phyloP scores from a whole-genome alignment of 2,888 invertebrate species.

The Tipula unca region DNA sequence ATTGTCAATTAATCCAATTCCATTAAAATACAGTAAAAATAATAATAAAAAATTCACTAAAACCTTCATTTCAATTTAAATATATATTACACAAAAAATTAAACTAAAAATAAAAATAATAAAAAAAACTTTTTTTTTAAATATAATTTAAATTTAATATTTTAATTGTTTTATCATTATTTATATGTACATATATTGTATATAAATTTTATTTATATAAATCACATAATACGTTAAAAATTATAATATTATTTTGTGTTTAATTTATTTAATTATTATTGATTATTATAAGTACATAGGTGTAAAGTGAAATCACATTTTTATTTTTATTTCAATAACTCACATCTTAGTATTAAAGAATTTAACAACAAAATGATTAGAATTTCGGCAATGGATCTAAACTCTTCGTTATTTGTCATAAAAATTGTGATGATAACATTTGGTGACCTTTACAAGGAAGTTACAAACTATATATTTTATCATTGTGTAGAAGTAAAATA shows the following conservation, averaged over 20 bases:
- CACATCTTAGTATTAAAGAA: neutral
- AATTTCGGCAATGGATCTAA: neutral
- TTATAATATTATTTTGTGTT: neutral
- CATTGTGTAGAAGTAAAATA: neutral
- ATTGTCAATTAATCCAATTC: constrained; percentile 17
- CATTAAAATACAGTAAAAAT: constrained; percentile 1
- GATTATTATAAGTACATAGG: neutral
- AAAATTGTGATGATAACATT: constrained; percentile 28
- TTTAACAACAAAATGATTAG: neutral
- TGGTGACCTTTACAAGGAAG: constrained; percentile 29
- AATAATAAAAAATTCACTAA: constrained; percentile 15
- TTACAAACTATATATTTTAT: constrained; percentile 24
- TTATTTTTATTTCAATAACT: neutral
- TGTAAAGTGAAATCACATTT: neutral
- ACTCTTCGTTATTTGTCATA: neutral
- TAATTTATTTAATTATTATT: neutral
- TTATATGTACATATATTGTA: neutral
- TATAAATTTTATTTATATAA: neutral
- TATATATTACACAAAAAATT: neutral
- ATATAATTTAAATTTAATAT: neutral
- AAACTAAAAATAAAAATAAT: neutral
- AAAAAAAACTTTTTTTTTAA: neutral
- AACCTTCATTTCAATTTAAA: neutral
- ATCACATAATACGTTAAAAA: neutral
- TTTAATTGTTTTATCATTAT: constrained; percentile 1